Evolutionary conservation across 2,113 vertebrate genomes (phyloP).

Genomic region (Charina bottae): DNA sequence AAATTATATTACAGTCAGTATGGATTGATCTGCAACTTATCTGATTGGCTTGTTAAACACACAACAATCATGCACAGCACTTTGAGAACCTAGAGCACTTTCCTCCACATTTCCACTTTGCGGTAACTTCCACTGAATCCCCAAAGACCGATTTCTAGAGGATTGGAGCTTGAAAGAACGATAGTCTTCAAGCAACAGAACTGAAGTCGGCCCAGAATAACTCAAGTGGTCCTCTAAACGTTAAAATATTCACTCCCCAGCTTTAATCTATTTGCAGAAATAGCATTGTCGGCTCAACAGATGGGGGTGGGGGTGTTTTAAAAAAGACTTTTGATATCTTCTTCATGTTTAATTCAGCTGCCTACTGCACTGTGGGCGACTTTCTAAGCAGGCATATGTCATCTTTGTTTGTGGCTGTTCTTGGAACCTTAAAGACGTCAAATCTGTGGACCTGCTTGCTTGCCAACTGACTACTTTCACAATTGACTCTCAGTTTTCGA

Average conservation of each 20-base stretch:
- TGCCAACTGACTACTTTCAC: neutral
- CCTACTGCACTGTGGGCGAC: slow-evolving; percentile 13
- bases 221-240: neutral
- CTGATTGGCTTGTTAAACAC: neutral
- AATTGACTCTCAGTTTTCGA: slow-evolving; percentile 4
- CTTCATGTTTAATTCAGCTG: slow-evolving; percentile 7
- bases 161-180: neutral
- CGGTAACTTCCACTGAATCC: neutral
- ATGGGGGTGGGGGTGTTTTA: neutral
- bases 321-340: slow-evolving; percentile 17
- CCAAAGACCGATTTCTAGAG: neutral
- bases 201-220: neutral
- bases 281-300: slow-evolving; percentile 12
- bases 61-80: neutral
- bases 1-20: neutral
- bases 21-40: neutral
- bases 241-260: neutral
- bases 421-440: neutral
- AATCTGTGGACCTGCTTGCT: neutral
- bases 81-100: neutral
- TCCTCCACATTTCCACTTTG: neutral
- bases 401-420: neutral
- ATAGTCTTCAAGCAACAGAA: neutral
- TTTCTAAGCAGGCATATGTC: slow-evolving; percentile 27
- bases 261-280: slow-evolving; percentile 27